Percentiles rank a stretch among this genome's conserved stretches.
phyloP scores from a whole-genome alignment of 2,797 vertebrate genomes.

The Sebastes steindachneri region DNA sequence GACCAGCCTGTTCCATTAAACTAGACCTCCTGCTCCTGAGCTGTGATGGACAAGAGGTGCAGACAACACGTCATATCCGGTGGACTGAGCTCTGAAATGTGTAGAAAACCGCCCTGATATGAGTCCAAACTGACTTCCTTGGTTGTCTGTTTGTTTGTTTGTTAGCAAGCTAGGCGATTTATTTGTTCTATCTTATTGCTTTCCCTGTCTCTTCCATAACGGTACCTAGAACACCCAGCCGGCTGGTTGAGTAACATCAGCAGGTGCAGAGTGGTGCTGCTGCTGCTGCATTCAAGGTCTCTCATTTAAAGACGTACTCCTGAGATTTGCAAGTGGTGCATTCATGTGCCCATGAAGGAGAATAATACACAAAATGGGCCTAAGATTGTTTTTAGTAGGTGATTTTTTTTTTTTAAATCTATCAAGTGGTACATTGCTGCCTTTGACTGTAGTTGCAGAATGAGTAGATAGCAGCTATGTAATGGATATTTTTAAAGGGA shows the following conservation, averaged over 20 bases:
- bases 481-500: neutral
- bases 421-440: neutral
- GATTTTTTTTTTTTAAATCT: neutral
- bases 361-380: neutral
- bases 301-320: neutral
- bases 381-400: neutral
- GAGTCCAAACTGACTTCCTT: neutral
- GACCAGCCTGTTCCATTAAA: neutral
- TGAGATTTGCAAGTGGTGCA: neutral
- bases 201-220: neutral
- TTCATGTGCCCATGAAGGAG: neutral
- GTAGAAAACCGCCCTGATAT: neutral
- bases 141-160: neutral
- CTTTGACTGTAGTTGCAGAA: neutral
- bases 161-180: neutral
- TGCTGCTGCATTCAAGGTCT: constrained; percentile 7
- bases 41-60: constrained; percentile 28
- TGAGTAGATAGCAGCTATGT: neutral
- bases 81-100: neutral
- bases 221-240: neutral
- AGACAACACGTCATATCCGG: constrained; percentile 63
- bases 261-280: constrained; percentile 14
- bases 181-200: too few relatives aligned
- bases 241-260: constrained; percentile 2
- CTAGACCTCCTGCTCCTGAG: neutral